phyloP scores from a whole-genome alignment of 2,888 invertebrate species.

The Tenodera sinensis region DNA sequence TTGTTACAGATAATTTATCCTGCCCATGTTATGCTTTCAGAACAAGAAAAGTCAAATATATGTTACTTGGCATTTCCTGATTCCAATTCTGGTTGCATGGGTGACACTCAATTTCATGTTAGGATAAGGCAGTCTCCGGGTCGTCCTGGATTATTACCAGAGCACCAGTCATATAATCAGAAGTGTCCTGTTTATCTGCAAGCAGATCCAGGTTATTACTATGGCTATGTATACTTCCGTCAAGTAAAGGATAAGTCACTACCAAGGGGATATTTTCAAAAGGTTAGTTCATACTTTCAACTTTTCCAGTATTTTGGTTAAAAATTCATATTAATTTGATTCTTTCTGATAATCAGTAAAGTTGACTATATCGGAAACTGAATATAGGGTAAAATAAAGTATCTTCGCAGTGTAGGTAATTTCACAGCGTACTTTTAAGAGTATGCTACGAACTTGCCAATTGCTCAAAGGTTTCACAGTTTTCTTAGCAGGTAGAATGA shows the following conservation, averaged over 20 bases:
- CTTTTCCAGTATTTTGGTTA: neutral
- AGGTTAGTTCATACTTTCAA: constrained; percentile 51
- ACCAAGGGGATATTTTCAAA: constrained; percentile 97
- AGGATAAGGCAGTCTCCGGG: constrained; percentile 71
- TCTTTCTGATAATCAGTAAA: too few species aligned
- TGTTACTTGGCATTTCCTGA: constrained; percentile 99
- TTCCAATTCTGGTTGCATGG: constrained; percentile 98
- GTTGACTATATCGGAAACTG: too few species aligned
- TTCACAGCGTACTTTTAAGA: too few species aligned
- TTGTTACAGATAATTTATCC: constrained; percentile 72
- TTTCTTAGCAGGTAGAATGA: too few species aligned
- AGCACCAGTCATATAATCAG: constrained; percentile 67
- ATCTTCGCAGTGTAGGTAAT: too few species aligned
- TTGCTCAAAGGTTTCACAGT: too few species aligned
- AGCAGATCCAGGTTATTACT: constrained; percentile 82
- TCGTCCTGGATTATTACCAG: constrained; percentile 49
- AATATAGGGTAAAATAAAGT: too few species aligned
- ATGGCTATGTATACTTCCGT: constrained; percentile 98
- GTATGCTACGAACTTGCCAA: too few species aligned
- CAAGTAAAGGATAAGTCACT: constrained; percentile 90
- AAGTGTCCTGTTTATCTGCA: constrained; percentile 72
- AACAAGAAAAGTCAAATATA: constrained; percentile 87
- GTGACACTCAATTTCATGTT: constrained; percentile 96
- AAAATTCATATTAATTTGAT: neutral
- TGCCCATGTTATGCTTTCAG: constrained; percentile 68